A percentile compares a stretch with the other conserved stretches of the same genome.
These are phyloP conservation scores for Piscicola geometra DNA, from an alignment of 2,888 invertebrate species.

Conservation along the genomic window DNA sequence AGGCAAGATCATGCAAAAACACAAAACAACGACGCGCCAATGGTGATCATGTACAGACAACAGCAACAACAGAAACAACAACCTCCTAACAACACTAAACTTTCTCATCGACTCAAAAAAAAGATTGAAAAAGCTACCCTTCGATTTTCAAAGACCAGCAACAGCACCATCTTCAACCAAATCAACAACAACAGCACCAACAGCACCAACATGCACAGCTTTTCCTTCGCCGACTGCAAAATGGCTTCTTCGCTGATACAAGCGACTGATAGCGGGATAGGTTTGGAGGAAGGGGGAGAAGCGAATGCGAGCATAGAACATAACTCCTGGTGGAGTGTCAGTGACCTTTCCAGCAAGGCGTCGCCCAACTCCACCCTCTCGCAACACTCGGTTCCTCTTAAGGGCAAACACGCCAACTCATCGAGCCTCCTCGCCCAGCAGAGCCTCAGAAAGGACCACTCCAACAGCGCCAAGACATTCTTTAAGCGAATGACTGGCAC, in stretches of 20 bases:
- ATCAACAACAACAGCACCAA: conserved; percentile 2
- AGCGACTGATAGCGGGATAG: conserved; percentile 29
- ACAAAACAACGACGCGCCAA: neutral
- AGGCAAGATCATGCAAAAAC: neutral
- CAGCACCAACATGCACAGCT: conserved; percentile 21
- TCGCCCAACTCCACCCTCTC: neutral
- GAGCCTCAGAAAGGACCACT: neutral
- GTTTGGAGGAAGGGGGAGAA: conserved; percentile 3
- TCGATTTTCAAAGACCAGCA: neutral
- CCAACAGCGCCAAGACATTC: neutral
- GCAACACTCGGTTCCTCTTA: neutral
- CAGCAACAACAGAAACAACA: neutral
- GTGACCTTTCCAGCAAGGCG: neutral
- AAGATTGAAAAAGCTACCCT: conserved; percentile 1
- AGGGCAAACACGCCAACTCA: conserved; percentile 4
- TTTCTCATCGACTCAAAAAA: neutral
- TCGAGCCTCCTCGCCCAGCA: neutral
- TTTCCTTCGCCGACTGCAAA: conserved; percentile 29
- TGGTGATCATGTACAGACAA: neutral
- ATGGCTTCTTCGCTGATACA: conserved; percentile 22
- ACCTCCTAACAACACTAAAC: neutral
- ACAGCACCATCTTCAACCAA: neutral
- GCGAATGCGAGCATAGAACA: neutral
- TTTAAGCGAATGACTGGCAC: neutral
- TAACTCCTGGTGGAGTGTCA: conserved; percentile 18